Conservation (phyloP, 2,113 vertebrate genomes). For the Macrotus californicus region DNA sequence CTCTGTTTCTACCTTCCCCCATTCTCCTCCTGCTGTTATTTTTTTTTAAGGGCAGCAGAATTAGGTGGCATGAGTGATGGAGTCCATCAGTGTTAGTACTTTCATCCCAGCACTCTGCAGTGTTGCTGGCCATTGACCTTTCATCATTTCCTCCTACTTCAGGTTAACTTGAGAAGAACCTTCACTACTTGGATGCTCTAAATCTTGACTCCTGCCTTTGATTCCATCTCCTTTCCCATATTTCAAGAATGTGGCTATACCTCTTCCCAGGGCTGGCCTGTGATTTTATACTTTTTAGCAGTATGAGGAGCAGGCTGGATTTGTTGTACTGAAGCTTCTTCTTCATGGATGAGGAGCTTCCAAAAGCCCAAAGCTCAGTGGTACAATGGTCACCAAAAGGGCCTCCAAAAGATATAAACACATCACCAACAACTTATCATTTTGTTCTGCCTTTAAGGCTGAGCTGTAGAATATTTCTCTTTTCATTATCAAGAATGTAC, state of each 20-base stretch:
- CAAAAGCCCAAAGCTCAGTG: constrained; percentile 47
- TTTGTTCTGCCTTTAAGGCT: not conserved
- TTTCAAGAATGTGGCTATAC: constrained; percentile 62
- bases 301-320: constrained; percentile 43
- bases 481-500: constrained; percentile 63
- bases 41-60: not conserved
- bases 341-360: constrained; percentile 45
- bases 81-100: not conserved
- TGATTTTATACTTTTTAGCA: not conserved
- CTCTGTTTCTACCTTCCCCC: not conserved
- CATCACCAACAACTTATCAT: constrained; percentile 28
- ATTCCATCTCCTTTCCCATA: constrained; percentile 40
- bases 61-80: not conserved
- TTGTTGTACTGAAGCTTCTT: constrained; percentile 57
- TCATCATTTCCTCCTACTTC: constrained; percentile 1
- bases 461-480: constrained; percentile 34
- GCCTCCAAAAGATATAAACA: constrained; percentile 27
- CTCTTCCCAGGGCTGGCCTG: constrained; percentile 32
- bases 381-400: not conserved
- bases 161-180: constrained; percentile 39
- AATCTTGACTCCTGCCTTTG: constrained; percentile 44
- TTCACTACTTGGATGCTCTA: not conserved
- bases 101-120: not conserved
- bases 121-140: not conserved
- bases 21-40: not conserved